A percentile compares a stretch with the other conserved stretches of the same genome.
Evolutionary conservation across 2,113 vertebrate species (phyloP).

Genomic region (Notiomystis cincta): DNA sequence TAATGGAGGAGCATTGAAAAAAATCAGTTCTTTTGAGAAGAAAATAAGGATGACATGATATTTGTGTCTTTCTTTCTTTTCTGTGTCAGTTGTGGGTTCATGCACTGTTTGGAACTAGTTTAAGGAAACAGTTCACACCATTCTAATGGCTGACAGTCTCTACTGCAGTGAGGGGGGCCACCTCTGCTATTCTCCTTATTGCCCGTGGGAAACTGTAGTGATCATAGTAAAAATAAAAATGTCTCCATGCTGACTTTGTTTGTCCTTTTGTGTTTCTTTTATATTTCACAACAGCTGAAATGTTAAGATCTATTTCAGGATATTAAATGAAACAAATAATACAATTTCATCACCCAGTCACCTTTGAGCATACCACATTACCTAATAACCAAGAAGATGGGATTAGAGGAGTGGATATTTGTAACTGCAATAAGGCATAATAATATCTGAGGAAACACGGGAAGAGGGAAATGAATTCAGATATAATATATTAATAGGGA

Average conservation of each 20-base stretch:
- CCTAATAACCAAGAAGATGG: conserved; percentile 63
- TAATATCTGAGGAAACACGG: not conserved
- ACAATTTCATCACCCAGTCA: conserved; percentile 30
- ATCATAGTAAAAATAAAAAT: conserved; percentile 14
- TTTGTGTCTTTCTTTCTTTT: not conserved
- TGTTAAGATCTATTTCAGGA: conserved; percentile 51
- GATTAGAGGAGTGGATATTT: conserved; percentile 31
- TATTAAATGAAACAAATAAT: conserved; percentile 66
- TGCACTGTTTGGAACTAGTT: not conserved
- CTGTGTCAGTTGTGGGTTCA: not conserved
- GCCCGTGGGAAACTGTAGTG: not conserved
- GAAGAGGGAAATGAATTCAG: conserved; percentile 1
- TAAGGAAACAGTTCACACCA: not conserved
- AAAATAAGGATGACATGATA: not conserved
- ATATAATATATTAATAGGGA: not conserved
- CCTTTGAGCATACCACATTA: conserved; percentile 46
- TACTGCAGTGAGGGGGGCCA: not conserved
- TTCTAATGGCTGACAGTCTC: not conserved
- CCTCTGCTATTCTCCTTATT: not conserved
- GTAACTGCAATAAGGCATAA: conserved; percentile 4
- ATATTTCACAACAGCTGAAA: not conserved
- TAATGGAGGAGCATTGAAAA: not conserved
- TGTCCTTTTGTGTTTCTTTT: conserved; percentile 49
- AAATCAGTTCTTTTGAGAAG: not conserved
- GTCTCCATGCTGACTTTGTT: not conserved